Conservation (phyloP, 2,797 vertebrate species). For the Chaunax sp. region DNA sequence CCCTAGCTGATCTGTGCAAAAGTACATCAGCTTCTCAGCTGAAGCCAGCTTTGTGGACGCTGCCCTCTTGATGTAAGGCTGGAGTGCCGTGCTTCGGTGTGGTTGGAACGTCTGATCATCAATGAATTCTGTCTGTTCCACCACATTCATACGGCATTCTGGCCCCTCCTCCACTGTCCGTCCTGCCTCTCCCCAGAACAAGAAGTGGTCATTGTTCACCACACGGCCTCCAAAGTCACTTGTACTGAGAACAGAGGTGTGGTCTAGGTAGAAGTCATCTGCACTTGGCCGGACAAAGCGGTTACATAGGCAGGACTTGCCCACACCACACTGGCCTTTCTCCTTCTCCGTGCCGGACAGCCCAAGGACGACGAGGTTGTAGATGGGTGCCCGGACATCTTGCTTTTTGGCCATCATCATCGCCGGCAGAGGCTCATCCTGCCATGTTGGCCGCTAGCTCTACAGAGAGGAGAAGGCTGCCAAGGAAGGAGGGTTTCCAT, state of each 20-base stretch:
- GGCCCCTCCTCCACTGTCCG: conserved; percentile 90
- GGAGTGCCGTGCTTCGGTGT: conserved; percentile 95
- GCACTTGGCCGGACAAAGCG: conserved; percentile 95
- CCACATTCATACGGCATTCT: conserved; percentile 92
- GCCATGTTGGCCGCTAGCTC: conserved; percentile 85
- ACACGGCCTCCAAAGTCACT: conserved; percentile 98
- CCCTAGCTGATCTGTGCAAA: conserved; percentile 98
- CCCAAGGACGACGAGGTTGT: conserved; percentile 95
- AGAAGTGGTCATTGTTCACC: conserved; percentile 98
- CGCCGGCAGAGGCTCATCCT: conserved; percentile 89
- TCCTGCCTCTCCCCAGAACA: conserved; percentile 96
- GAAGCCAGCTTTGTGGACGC: conserved; percentile 95
- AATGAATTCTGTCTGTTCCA: conserved; percentile 99
- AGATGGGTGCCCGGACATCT: conserved; percentile 95
- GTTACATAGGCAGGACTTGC: conserved; percentile 99
- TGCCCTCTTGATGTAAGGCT: conserved; percentile 96
- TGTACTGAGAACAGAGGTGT: conserved; percentile 98
- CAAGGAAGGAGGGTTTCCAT: conserved; percentile 73
- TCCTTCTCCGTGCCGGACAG: conserved; percentile 98
- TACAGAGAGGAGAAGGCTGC: conserved; percentile 70
- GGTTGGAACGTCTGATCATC: conserved; percentile 99
- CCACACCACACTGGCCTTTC: conserved; percentile 96
- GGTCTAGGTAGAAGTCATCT: conserved; percentile 95
- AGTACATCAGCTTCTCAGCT: conserved; percentile 99
- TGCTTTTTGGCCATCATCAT: conserved; percentile 99